Evolutionary conservation across 2,113 vertebrate genomes (phyloP).

Genomic region (Tachysurus vachellii): DNA sequence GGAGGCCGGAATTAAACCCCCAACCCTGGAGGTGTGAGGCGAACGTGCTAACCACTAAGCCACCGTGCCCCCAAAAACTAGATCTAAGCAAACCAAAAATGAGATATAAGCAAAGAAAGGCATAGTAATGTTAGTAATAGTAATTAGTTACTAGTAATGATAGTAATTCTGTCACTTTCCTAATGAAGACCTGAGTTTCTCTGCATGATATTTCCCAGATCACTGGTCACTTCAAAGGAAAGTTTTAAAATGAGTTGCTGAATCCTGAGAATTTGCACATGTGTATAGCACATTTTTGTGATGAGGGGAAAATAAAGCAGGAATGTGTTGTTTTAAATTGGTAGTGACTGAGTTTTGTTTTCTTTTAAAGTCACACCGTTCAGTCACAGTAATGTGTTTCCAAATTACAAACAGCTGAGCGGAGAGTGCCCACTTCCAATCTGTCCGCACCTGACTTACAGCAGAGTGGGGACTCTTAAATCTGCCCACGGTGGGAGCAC

Average conservation of each 20-base stretch:
- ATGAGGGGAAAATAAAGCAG: conserved; percentile 1
- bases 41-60: too few species aligned
- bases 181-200: conserved; percentile 34
- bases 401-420: conserved; percentile 49
- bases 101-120: not conserved
- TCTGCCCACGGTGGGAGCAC: conserved; percentile 39
- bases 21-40: too few species aligned
- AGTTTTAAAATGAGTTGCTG: not conserved
- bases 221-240: conserved; percentile 28
- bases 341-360: conserved; percentile 45
- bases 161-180: not conserved
- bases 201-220: conserved; percentile 26
- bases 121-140: too few species aligned
- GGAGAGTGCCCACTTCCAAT: conserved; percentile 30
- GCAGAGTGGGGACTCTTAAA: conserved; percentile 55
- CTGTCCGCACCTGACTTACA: conserved; percentile 45
- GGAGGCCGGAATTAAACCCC: too few species aligned
- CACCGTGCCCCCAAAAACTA: too few species aligned
- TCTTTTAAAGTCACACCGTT: conserved; percentile 33
- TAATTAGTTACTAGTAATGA: too few species aligned
- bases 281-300: conserved; percentile 22
- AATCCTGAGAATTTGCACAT: conserved; percentile 41
- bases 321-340: conserved; percentile 54
- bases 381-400: conserved; percentile 38
- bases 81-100: not conserved